Percentiles rank a stretch among this genome's conserved stretches.
Evolutionary conservation across 2,888 invertebrate species (phyloP).

Genomic region (Orchesella flavescens): DNA sequence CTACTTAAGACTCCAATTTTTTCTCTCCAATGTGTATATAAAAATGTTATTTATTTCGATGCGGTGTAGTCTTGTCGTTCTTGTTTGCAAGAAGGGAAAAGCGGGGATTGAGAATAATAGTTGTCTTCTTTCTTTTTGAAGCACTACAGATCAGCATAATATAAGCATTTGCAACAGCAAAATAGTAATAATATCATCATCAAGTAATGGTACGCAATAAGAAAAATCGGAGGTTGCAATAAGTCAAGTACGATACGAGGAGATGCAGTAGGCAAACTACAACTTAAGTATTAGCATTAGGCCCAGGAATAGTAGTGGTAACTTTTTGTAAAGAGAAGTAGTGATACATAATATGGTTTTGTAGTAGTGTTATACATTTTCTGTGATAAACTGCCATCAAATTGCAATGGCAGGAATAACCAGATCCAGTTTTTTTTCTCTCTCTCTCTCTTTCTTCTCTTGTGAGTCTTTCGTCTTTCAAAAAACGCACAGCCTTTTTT

Average conservation of each 20-base stretch:
- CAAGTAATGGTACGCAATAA: not conserved
- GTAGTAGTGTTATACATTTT: slow-evolving; percentile 30
- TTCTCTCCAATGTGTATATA: slow-evolving; percentile 6
- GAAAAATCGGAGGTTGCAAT: not conserved
- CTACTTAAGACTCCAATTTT: slow-evolving; percentile 18
- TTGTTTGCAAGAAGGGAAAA: not conserved
- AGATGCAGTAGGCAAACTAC: too few species aligned
- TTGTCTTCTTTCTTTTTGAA: not conserved
- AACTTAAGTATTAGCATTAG: slow-evolving; percentile 5
- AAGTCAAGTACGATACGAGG: too few species aligned
- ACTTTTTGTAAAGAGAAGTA: not conserved
- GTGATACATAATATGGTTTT: slow-evolving; percentile 32
- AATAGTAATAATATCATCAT: not conserved
- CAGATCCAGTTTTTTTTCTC: slow-evolving; percentile 62
- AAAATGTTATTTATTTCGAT: slow-evolving; percentile 22
- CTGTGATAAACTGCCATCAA: slow-evolving; percentile 60
- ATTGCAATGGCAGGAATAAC: slow-evolving; percentile 60
- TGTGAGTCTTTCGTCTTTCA: too few species aligned
- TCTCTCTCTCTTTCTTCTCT: not conserved
- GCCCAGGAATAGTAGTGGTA: slow-evolving; percentile 1
- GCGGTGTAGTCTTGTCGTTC: slow-evolving; percentile 5
- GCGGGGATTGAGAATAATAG: slow-evolving; percentile 5
- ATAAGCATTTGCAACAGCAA: slow-evolving; percentile 5
- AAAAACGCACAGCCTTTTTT: slow-evolving; percentile 56
- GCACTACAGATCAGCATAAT: not conserved